Evolutionary conservation across 2,888 invertebrate species (phyloP).

Genomic region (Anthoptus insignis): DNA sequence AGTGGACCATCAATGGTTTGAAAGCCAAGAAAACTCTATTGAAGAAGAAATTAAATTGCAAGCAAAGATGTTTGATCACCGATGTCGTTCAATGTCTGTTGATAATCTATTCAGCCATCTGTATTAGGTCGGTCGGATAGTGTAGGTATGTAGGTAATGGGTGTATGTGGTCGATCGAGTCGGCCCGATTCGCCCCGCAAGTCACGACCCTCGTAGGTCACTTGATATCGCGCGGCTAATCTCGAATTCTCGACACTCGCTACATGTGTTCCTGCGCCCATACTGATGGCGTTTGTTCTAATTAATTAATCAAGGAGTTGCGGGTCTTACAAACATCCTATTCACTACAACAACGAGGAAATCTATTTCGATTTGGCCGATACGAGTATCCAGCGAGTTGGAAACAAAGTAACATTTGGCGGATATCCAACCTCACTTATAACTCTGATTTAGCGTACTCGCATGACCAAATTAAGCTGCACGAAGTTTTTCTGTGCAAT

Average conservation of each 20-base stretch:
- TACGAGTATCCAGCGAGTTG: conserved; percentile 65
- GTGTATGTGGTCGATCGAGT: conserved; percentile 47
- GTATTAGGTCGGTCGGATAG: conserved; percentile 41
- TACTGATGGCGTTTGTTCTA: conserved; percentile 57
- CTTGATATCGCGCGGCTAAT: conserved; percentile 70
- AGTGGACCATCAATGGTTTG: too few species aligned
- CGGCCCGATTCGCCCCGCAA: conserved; percentile 50
- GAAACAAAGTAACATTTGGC: conserved; percentile 79
- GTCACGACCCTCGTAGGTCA: conserved; percentile 71
- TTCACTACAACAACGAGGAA: conserved; percentile 54
- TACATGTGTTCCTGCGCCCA: conserved; percentile 64
- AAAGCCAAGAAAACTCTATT: neutral
- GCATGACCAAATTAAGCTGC: conserved; percentile 69
- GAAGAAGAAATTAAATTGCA: neutral
- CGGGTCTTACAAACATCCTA: conserved; percentile 46
- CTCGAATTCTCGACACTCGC: conserved; percentile 65
- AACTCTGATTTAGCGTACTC: conserved; percentile 73
- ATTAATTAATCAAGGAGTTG: conserved; percentile 58
- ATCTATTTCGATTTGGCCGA: conserved; percentile 63
- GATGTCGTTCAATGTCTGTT: neutral
- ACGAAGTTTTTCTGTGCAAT: conserved; percentile 49
- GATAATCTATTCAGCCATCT: conserved; percentile 13
- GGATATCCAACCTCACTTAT: conserved; percentile 77
- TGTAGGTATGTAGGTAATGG: conserved; percentile 54
- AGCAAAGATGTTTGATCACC: neutral